These are phyloP conservation scores for Bucco capensis DNA, from an alignment of 2,113 vertebrate genomes.

Conservation along the genomic window DNA sequence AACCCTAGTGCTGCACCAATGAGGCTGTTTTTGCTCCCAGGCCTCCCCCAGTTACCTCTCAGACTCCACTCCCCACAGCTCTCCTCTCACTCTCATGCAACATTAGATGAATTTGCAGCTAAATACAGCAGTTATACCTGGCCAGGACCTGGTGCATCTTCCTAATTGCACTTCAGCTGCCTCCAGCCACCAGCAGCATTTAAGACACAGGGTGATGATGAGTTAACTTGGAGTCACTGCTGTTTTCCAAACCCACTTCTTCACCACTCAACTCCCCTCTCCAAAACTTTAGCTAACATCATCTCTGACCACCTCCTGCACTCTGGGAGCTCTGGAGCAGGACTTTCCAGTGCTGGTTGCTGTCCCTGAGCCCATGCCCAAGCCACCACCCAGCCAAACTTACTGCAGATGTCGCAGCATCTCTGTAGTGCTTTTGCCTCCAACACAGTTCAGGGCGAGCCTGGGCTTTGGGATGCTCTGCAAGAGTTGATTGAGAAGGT, in stretches of 20 bases:
- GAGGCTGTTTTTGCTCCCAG: neutral
- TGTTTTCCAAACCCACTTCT: neutral
- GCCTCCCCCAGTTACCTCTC: neutral
- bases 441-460: slow-evolving; percentile 90
- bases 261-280: neutral
- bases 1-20: accelerated
- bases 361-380: neutral
- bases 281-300: neutral
- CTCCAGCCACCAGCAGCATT: accelerated
- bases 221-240: neutral
- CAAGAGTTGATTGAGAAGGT: neutral
- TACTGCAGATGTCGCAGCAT: slow-evolving; percentile 89
- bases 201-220: accelerated
- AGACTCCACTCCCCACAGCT: neutral
- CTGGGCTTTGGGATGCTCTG: slow-evolving; percentile 83
- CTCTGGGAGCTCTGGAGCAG: neutral
- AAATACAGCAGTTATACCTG: neutral
- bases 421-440: slow-evolving; percentile 91
- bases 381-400: slow-evolving; percentile 51
- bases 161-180: neutral
- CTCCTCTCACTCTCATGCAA: neutral
- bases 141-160: neutral
- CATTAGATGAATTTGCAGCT: neutral
- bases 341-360: neutral
- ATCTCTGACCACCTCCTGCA: neutral